Evolutionary conservation across 2,113 vertebrate genomes (phyloP), one percentile per base, ranked within the genome.

Genomic region (Canis aureus): DNA sequence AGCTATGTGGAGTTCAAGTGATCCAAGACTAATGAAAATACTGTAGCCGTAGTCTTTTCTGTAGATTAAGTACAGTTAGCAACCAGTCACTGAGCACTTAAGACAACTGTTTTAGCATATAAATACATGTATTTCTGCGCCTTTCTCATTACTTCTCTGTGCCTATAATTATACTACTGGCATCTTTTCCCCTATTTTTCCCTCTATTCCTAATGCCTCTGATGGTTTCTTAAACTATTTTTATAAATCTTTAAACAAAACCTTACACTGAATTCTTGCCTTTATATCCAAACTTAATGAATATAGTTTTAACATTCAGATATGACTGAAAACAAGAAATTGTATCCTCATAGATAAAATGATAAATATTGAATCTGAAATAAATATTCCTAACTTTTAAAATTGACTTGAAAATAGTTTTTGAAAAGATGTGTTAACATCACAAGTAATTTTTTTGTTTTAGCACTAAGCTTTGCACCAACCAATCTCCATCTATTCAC

Each of bases 21-120:
- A 91, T 62, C 43, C 57, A 81, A 9, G 76, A 27, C 91, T 93
- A 93, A 85, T 73, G 49, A 94, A 89, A 95, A 74, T 86, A 81
- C 16, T 12, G 0, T 71, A 53, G 29, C 13, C 60, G 81, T 69
- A 57, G 38, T 73, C 25, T 43, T 96, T 71, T 69, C 64, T 82
- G 1, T 38, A 16, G 20, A 57, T 62, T 59, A 62, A 91, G 4
- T 51, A 49, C 55, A 11, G 12, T 80, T 69, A 69, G 8, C 53
- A 86, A 60, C 35, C 79, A 73, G 4, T 62, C 35, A 49, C 35
- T 74, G 15, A 88, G 11, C 22, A 35, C 12, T 59, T 11, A 80
- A 71, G 43, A 94, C 17, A 22, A 1, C 15, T 85, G 9, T 43
- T 43, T 64, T 67, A 67, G 29, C 66, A 13, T 83, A 60, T 57